phyloP scores from a whole-genome alignment of 2,113 vertebrate species.

The Laticauda laticaudata region DNA sequence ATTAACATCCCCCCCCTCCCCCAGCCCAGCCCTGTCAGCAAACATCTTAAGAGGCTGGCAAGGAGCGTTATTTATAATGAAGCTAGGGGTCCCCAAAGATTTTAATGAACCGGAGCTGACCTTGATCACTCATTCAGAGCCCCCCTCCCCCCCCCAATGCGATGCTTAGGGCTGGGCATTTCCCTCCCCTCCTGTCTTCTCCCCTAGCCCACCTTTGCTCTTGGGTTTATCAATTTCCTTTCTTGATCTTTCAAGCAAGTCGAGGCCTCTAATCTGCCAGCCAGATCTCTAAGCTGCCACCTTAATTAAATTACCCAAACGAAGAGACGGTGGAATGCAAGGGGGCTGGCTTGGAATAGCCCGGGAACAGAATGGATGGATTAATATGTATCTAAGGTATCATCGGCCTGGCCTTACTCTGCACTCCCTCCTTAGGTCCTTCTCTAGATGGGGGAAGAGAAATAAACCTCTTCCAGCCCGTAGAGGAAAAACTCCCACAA shows the following conservation, averaged over 20 bases:
- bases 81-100: conserved; percentile 69
- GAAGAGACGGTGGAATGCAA: conserved; percentile 70
- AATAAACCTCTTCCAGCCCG: neutral
- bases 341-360: conserved; percentile 52
- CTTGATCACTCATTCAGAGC: conserved; percentile 85
- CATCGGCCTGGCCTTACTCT: neutral
- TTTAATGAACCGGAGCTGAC: conserved; percentile 88
- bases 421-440: neutral
- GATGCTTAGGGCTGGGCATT: conserved; percentile 56
- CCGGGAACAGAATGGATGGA: conserved; percentile 38
- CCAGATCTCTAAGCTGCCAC: conserved; percentile 73
- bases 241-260: conserved; percentile 98
- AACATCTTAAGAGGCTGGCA: neutral
- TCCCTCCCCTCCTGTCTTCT: conserved; percentile 73
- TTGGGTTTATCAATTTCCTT: conserved; percentile 90
- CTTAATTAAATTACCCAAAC: conserved; percentile 76
- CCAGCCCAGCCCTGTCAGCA: neutral
- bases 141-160: conserved; percentile 47
- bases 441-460: neutral
- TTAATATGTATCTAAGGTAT: conserved; percentile 27
- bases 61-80: conserved; percentile 58
- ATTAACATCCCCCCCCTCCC: no score
- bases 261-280: conserved; percentile 87
- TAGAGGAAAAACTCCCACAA: neutral
- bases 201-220: conserved; percentile 78